phyloP scores from a whole-genome alignment of 2,797 vertebrate species.

The Hemitrygon akajei region DNA sequence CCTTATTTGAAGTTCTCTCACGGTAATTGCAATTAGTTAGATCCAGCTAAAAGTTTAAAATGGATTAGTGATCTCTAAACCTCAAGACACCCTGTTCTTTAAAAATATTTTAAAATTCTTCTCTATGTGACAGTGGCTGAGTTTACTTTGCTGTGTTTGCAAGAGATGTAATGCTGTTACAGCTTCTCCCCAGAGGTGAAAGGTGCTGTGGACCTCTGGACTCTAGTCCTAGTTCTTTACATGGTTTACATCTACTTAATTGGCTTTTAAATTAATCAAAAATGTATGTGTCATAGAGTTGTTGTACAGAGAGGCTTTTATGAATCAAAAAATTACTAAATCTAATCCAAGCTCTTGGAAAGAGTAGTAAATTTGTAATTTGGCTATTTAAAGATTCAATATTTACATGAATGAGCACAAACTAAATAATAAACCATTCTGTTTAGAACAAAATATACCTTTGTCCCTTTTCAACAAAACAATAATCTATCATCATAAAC shows the following conservation, averaged over 20 bases:
- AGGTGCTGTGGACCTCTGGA: neutral
- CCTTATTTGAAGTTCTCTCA: neutral
- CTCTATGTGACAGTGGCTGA: neutral
- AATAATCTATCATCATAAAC: too few relatives aligned
- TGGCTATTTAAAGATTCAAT: too few relatives aligned
- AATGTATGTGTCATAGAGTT: neutral
- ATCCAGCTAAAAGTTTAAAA: neutral
- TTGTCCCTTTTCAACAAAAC: too few relatives aligned
- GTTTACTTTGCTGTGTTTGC: neutral
- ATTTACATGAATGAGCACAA: too few relatives aligned
- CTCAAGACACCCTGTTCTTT: neutral
- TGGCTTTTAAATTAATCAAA: neutral
- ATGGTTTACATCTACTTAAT: neutral
- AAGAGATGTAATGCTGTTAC: neutral
- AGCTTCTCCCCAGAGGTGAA: neutral
- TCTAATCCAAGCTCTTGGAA: too few relatives aligned
- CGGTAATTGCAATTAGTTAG: neutral
- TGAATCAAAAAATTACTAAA: neutral
- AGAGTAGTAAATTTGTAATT: too few relatives aligned
- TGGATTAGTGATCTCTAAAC: neutral
- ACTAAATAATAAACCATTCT: too few relatives aligned
- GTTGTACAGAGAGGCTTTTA: neutral
- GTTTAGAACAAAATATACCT: too few relatives aligned
- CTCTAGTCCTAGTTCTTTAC: neutral
- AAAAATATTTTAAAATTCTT: neutral